These are phyloP conservation scores for Dolichopus griseipennis DNA, from an alignment of 2,888 invertebrate species.

Conservation along the genomic window DNA sequence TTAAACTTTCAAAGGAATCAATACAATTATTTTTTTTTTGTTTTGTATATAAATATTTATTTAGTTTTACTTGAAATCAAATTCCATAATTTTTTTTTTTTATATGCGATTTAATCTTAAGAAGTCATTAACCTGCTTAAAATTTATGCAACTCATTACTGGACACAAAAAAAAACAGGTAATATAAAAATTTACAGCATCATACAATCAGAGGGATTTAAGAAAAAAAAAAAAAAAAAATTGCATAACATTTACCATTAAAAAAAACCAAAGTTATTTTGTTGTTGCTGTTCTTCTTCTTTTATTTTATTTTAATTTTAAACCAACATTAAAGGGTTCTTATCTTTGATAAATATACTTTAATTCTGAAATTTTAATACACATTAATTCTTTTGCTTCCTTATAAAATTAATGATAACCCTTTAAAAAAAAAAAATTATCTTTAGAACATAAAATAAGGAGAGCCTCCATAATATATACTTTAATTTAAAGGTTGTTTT, in stretches of 20 bases:
- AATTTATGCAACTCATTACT: conserved; percentile 3
- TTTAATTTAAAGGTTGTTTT: too few relatives aligned
- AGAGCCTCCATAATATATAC: too few relatives aligned
- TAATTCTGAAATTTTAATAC: background rate
- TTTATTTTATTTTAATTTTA: too few relatives aligned
- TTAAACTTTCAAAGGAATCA: too few relatives aligned
- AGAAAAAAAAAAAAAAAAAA: background rate
- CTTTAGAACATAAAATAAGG: background rate
- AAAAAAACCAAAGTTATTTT: too few relatives aligned
- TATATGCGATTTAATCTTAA: background rate
- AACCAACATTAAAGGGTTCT: background rate
- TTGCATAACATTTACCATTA: too few relatives aligned
- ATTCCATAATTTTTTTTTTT: too few relatives aligned
- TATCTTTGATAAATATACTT: background rate
- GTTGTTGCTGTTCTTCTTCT: too few relatives aligned
- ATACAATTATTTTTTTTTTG: too few relatives aligned
- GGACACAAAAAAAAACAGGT: background rate
- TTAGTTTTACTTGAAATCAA: too few relatives aligned
- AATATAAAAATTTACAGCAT: background rate
- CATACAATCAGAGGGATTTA: too few relatives aligned
- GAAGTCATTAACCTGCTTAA: background rate
- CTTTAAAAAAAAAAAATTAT: background rate
- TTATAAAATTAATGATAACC: background rate
- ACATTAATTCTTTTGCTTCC: background rate
- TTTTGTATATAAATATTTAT: too few relatives aligned